Evolutionary conservation across 2,797 vertebrate species (phyloP).

Genomic region (Girardinus metallicus): DNA sequence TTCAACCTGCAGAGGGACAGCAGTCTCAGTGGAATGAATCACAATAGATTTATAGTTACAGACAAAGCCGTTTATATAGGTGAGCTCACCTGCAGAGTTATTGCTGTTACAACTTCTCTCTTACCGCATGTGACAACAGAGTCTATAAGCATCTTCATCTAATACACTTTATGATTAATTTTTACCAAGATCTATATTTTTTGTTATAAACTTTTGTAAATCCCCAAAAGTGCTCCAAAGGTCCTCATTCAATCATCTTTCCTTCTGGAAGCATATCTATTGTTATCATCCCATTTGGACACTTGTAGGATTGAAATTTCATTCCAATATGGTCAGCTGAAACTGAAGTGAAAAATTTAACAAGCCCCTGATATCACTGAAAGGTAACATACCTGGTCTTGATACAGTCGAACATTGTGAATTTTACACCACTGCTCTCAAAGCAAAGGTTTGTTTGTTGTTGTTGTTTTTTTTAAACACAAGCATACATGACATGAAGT

Average conservation of each 20-base stretch:
- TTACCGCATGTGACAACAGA: neutral
- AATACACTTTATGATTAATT: neutral
- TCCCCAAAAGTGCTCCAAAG: neutral
- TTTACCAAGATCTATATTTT: neutral
- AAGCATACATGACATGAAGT: neutral
- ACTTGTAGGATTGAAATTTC: neutral
- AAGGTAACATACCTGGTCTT: neutral
- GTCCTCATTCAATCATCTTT: neutral
- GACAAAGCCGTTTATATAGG: conserved; percentile 92
- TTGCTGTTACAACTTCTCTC: neutral
- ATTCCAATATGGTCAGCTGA: neutral
- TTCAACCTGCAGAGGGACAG: conserved; percentile 86
- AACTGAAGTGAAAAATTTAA: neutral
- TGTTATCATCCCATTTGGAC: neutral
- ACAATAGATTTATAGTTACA: conserved; percentile 96
- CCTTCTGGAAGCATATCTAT: neutral
- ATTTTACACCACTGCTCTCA: neutral
- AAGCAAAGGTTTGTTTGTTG: neutral
- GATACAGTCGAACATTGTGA: neutral
- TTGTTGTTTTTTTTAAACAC: neutral
- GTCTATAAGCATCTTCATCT: neutral
- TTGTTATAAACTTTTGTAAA: neutral
- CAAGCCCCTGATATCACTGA: neutral
- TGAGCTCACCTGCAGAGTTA: conserved; percentile 69
- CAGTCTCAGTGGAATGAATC: conserved; percentile 85